Percentiles rank a stretch among this genome's conserved stretches.
These are phyloP conservation scores for Loriculus beryllinus DNA, from an alignment of 2,797 vertebrate genomes.

Conservation along the genomic window DNA sequence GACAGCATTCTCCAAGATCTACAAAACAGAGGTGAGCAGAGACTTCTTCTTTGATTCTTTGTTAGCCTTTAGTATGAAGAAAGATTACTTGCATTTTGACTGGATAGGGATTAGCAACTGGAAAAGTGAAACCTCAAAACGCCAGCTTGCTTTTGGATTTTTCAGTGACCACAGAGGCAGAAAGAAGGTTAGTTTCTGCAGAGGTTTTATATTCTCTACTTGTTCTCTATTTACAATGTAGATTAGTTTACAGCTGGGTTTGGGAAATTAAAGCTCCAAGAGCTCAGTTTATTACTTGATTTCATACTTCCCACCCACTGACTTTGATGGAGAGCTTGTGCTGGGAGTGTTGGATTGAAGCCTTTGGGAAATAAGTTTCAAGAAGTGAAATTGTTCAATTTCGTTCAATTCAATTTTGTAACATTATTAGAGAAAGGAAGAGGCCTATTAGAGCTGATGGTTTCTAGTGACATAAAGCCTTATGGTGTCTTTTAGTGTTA, in stretches of 20 bases:
- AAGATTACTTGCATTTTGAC: background rate
- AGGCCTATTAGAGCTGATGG: background rate
- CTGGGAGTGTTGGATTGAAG: background rate
- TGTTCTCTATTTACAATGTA: background rate
- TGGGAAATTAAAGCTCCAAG: slow-evolving; percentile 43
- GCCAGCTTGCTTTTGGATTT: background rate
- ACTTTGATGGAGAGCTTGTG: background rate
- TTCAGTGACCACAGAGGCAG: background rate
- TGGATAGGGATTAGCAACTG: background rate
- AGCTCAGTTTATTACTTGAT: slow-evolving; percentile 31
- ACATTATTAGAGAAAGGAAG: slow-evolving; percentile 7
- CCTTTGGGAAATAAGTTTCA: slow-evolving; percentile 51
- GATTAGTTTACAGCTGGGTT: slow-evolving; percentile 31
- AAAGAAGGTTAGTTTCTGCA: background rate
- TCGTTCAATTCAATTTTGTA: slow-evolving; percentile 30
- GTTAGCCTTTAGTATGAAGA: background rate
- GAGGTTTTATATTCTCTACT: background rate
- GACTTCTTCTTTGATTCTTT: background rate
- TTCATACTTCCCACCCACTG: background rate
- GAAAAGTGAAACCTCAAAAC: background rate
- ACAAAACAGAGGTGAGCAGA: background rate
- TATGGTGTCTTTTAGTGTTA: background rate
- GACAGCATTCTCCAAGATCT: background rate
- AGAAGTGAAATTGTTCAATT: slow-evolving; percentile 42
- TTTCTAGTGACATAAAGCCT: background rate